A percentile compares a stretch with the other conserved stretches of the same genome.
phyloP scores from a whole-genome alignment of 1,140 invertebrate genomes.

The Diploscapter pachys region DNA sequence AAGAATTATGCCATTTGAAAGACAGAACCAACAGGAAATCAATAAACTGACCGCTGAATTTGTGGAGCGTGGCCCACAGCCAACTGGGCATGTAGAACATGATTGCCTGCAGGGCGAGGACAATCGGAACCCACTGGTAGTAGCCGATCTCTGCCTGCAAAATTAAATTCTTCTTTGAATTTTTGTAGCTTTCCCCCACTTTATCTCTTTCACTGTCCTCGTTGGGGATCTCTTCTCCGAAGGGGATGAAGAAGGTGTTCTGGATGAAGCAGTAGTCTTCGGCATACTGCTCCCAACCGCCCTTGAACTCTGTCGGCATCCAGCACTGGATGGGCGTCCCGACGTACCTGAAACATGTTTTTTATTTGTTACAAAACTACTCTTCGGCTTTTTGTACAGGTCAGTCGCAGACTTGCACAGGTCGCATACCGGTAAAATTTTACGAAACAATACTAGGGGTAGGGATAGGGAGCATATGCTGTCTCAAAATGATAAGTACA shows the following conservation, averaged over 20 bases:
- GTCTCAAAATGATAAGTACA: no score
- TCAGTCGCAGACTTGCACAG: no score
- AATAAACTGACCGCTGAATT: slow-evolving; percentile 60
- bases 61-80: slow-evolving; percentile 63
- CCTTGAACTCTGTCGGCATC: slow-evolving; percentile 53
- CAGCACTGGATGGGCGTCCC: slow-evolving; percentile 55
- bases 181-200: slow-evolving; percentile 8
- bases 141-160: slow-evolving; percentile 49
- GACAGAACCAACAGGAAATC: no score
- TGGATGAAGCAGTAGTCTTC: slow-evolving; percentile 59
- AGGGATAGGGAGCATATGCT: no score
- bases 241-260: slow-evolving; percentile 57
- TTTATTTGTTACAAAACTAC: no score
- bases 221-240: slow-evolving; percentile 51
- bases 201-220: slow-evolving; percentile 50
- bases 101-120: slow-evolving; percentile 63
- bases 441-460: no score
- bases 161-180: background rate
- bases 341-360: slow-evolving; percentile 42
- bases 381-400: no score
- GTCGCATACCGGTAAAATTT: no score
- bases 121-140: slow-evolving; percentile 59
- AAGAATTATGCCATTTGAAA: background rate
- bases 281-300: slow-evolving; percentile 58
- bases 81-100: slow-evolving; percentile 64